phyloP scores from a whole-genome alignment of 1,140 invertebrate species.

The Pararge aegeria region DNA sequence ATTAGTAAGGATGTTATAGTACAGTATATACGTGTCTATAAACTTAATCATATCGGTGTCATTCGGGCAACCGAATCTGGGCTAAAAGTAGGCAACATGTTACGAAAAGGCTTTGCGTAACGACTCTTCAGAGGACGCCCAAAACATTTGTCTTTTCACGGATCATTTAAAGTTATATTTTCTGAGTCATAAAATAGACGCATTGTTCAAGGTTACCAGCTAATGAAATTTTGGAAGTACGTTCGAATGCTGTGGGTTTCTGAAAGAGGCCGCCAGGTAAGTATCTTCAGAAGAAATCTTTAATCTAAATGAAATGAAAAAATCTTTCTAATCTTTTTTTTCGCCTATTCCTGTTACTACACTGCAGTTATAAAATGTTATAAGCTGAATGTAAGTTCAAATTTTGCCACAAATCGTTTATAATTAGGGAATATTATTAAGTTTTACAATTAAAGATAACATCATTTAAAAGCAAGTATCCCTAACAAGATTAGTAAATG shows the following conservation, averaged over 20 bases:
- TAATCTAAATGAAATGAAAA: no score
- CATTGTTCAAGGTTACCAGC: conserved; percentile 56
- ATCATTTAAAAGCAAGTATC: no score
- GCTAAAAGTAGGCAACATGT: not conserved
- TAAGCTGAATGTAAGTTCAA: no score
- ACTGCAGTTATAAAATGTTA: no score
- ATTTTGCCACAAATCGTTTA: no score
- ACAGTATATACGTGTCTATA: no score
- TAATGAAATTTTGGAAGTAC: conserved; percentile 71
- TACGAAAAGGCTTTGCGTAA: not conserved
- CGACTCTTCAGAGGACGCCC: not conserved
- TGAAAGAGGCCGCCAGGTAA: conserved; percentile 68
- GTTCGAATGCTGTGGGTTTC: conserved; percentile 64
- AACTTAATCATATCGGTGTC: not conserved
- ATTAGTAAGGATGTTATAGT: no score
- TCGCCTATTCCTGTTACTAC: no score
- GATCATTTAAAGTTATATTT: not conserved
- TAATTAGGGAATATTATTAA: no score
- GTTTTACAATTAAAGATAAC: no score
- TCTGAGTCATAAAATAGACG: not conserved
- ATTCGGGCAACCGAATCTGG: not conserved
- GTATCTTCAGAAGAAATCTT: not conserved
- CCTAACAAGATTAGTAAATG: no score
- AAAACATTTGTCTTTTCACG: not conserved
- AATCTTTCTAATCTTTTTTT: no score